These are phyloP conservation scores for Barypeithes pellucidus DNA, from an alignment of 2,888 invertebrate genomes.

Conservation along the genomic window DNA sequence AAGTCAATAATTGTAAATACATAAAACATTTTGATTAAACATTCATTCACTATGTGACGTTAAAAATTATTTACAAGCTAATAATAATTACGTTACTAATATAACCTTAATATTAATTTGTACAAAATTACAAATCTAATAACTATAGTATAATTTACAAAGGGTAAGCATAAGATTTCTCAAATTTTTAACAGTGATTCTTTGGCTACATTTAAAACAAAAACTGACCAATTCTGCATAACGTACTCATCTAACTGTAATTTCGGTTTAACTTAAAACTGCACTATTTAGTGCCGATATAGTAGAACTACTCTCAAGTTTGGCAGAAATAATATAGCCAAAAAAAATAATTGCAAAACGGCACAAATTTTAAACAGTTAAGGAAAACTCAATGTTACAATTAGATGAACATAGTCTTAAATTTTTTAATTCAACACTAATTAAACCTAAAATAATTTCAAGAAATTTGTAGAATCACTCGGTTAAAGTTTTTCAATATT, in stretches of 20 bases:
- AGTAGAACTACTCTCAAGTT: neutral
- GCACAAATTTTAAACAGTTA: no score
- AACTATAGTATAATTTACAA: slow-evolving; percentile 20
- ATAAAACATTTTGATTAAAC: slow-evolving; percentile 32
- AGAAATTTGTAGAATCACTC: slow-evolving; percentile 9
- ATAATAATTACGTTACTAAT: slow-evolving; percentile 13
- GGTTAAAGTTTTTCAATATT: neutral
- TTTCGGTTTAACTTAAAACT: neutral
- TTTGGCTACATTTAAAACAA: slow-evolving; percentile 14
- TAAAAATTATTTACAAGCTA: slow-evolving; percentile 39
- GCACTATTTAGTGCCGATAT: neutral
- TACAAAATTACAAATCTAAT: slow-evolving; percentile 36
- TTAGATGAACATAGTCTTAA: neutral
- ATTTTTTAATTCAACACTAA: neutral
- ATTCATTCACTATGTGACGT: slow-evolving; percentile 36
- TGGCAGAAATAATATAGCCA: neutral
- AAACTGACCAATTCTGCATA: neutral
- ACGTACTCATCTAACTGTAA: neutral
- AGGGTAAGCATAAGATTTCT: slow-evolving; percentile 7
- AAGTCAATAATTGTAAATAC: slow-evolving; percentile 33
- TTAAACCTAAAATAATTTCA: slow-evolving; percentile 8
- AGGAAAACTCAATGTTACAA: neutral
- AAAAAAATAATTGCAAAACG: neutral
- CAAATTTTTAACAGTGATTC: slow-evolving; percentile 16
- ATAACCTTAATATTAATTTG: slow-evolving; percentile 43